These are phyloP conservation scores for Prochilodus magdalenae DNA, from an alignment of 2,113 vertebrate species.

Conservation along the genomic window DNA sequence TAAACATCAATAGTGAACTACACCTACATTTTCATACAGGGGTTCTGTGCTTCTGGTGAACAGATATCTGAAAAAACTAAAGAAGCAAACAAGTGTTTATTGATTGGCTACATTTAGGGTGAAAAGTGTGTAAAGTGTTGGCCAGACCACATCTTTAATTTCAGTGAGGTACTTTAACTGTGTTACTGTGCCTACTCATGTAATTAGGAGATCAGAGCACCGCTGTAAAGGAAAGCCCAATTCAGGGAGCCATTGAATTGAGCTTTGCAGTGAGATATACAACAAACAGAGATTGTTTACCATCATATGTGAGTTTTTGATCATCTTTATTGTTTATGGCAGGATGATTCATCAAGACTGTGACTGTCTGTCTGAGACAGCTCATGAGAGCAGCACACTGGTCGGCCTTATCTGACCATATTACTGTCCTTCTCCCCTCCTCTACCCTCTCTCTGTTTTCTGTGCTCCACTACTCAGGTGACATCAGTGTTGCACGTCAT, in stretches of 20 bases:
- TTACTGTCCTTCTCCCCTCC: neutral
- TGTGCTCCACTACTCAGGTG: neutral
- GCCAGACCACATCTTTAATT: too few relatives aligned
- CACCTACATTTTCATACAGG: too few relatives aligned
- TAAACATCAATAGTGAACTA: too few relatives aligned
- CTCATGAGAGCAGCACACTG: neutral
- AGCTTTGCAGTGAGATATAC: neutral
- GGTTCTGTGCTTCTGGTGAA: too few relatives aligned
- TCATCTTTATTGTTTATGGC: neutral
- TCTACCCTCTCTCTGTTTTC: slow-evolving; percentile 1
- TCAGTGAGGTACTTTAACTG: neutral
- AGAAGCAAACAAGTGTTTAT: too few relatives aligned
- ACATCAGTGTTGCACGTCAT: slow-evolving; percentile 19
- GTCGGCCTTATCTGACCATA: neutral
- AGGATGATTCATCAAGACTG: neutral
- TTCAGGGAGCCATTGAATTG: neutral
- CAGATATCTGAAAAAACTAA: too few relatives aligned
- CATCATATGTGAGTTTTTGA: slow-evolving; percentile 4
- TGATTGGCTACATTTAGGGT: too few relatives aligned
- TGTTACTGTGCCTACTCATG: neutral
- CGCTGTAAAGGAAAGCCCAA: slow-evolving; percentile 5
- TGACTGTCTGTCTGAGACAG: neutral
- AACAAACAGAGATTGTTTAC: slow-evolving; percentile 27
- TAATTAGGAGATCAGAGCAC: neutral
- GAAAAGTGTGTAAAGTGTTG: too few relatives aligned